These are phyloP conservation scores for Synanceia verrucosa DNA, from an alignment of 2,797 vertebrate species.

Conservation along the genomic window DNA sequence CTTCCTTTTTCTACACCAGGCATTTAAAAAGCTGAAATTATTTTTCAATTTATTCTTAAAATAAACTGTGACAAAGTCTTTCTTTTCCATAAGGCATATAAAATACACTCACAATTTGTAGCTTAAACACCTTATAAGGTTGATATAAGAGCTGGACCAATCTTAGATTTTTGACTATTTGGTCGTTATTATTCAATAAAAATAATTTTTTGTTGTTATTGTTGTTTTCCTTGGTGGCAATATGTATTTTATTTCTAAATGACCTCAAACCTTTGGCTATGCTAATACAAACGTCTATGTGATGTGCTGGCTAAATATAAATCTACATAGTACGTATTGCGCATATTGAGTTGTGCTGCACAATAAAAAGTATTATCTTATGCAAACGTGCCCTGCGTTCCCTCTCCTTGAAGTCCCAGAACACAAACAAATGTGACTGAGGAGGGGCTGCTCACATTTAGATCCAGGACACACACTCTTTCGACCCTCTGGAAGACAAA, in stretches of 20 bases:
- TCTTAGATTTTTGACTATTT: background rate
- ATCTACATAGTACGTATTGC: background rate
- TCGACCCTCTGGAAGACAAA: slow-evolving; percentile 9
- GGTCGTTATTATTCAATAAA: too few species aligned
- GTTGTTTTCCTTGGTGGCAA: background rate
- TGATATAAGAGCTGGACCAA: background rate
- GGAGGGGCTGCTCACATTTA: slow-evolving; percentile 14
- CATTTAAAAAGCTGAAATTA: background rate
- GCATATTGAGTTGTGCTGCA: background rate
- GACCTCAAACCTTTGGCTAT: background rate
- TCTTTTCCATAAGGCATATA: background rate
- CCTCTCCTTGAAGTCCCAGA: slow-evolving; percentile 6
- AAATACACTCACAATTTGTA: too few species aligned
- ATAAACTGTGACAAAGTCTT: background rate
- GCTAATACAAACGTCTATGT: too few species aligned
- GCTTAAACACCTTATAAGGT: background rate
- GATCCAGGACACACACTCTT: slow-evolving; percentile 41
- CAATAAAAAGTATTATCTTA: background rate
- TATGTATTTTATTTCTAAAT: background rate
- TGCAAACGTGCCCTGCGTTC: background rate
- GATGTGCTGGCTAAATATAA: too few species aligned
- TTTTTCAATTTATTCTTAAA: too few species aligned
- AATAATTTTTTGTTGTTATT: background rate
- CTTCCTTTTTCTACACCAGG: too few species aligned
- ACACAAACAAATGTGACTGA: slow-evolving; percentile 15